A percentile compares a stretch with the other conserved stretches of the same genome.
Conservation (phyloP, 1,140 invertebrate genomes). For the Sesamia nonagrioides region DNA sequence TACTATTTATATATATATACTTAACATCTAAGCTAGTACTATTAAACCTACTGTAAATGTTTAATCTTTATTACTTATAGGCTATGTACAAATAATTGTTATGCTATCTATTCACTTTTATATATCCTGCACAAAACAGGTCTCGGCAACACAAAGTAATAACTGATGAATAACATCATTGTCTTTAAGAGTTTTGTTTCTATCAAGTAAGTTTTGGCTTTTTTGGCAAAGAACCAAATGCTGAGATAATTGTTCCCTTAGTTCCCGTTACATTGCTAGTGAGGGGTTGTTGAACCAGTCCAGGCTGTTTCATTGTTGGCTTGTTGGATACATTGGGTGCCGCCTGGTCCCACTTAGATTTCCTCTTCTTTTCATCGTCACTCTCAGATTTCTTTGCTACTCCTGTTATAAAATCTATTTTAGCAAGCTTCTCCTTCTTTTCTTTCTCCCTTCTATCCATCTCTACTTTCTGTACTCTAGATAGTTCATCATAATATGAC, state of each 20-base stretch:
- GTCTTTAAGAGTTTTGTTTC: constrained; percentile 20
- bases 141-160: not conserved
- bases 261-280: constrained; percentile 93
- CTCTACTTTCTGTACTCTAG: constrained; percentile 95
- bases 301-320: constrained; percentile 88
- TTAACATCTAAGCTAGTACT: no score
- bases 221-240: constrained; percentile 95
- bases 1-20: no score
- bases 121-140: not conserved
- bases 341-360: constrained; percentile 97
- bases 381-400: constrained; percentile 91
- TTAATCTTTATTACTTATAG: no score
- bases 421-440: constrained; percentile 94
- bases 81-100: no score
- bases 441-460: constrained; percentile 98
- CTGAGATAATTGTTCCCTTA: constrained; percentile 95
- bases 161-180: not conserved
- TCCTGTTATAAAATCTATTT: constrained; percentile 96
- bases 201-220: constrained; percentile 89
- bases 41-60: no score
- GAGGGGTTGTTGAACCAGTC: constrained; percentile 90
- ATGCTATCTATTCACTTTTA: not conserved
- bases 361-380: constrained; percentile 92
- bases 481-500: constrained; percentile 97
- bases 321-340: constrained; percentile 88